A percentile compares a stretch with the other conserved stretches of the same genome.
Conservation (phyloP, 2,888 invertebrate genomes). For the Drosophila nigricruria region DNA sequence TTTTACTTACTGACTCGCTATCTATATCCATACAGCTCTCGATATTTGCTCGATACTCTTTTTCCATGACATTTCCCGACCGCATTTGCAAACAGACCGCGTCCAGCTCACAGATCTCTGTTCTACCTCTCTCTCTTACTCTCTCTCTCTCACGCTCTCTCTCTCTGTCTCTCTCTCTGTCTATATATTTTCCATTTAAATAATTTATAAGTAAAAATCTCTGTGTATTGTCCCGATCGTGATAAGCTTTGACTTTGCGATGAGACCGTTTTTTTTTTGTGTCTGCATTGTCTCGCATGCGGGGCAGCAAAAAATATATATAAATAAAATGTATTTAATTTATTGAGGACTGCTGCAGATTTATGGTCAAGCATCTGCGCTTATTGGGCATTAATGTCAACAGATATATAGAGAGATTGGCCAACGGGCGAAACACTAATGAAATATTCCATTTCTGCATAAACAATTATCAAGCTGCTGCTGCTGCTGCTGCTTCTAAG, state of each 20-base stretch:
- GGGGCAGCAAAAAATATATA: slow-evolving; percentile 21
- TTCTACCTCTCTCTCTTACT: not conserved
- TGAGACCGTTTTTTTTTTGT: slow-evolving; percentile 30
- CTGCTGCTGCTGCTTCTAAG: not conserved
- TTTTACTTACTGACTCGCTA: slow-evolving; percentile 57
- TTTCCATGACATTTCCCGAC: slow-evolving; percentile 74
- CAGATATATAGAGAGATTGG: slow-evolving; percentile 52
- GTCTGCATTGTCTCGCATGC: slow-evolving; percentile 38
- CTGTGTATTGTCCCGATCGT: slow-evolving; percentile 68
- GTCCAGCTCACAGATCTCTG: slow-evolving; percentile 50
- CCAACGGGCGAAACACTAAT: not conserved
- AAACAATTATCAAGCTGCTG: not conserved
- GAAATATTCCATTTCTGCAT: not conserved
- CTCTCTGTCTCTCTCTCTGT: slow-evolving; percentile 10
- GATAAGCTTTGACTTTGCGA: slow-evolving; percentile 60
- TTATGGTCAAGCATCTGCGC: slow-evolving; percentile 56
- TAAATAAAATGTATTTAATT: slow-evolving; percentile 74
- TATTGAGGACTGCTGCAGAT: slow-evolving; percentile 62
- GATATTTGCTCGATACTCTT: slow-evolving; percentile 47
- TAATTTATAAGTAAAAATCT: slow-evolving; percentile 76
- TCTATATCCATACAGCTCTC: slow-evolving; percentile 29
- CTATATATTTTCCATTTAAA: slow-evolving; percentile 74
- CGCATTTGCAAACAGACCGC: slow-evolving; percentile 77
- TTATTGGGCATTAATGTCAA: slow-evolving; percentile 72
- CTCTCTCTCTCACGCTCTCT: not conserved